A percentile compares a stretch with the other conserved stretches of the same genome.
phyloP scores from a whole-genome alignment of 2,797 vertebrate genomes.

The Alosa sapidissima region DNA sequence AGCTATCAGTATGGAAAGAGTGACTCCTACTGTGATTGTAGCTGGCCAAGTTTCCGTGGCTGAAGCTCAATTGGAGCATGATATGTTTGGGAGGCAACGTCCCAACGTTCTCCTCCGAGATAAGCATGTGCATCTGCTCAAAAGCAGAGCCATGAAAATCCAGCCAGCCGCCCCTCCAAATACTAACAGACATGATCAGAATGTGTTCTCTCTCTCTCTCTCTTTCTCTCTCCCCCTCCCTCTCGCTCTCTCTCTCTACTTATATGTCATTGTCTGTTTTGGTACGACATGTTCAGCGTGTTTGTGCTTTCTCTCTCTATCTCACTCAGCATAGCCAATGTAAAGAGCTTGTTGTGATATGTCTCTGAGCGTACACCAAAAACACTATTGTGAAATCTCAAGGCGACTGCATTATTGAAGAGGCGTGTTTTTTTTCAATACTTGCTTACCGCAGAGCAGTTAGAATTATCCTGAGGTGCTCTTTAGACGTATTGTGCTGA shows the following conservation, averaged over 20 bases:
- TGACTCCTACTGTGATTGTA: constrained; percentile 40
- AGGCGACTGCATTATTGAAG: neutral
- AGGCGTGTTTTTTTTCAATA: neutral
- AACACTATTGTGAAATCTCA: neutral
- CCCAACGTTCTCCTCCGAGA: constrained; percentile 16
- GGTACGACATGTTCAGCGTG: neutral
- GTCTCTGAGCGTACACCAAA: neutral
- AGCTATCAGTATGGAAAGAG: constrained; percentile 46
- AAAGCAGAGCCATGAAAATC: neutral
- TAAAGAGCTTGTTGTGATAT: neutral
- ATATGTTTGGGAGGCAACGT: constrained; percentile 30
- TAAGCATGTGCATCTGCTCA: constrained; percentile 23
- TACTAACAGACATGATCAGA: neutral
- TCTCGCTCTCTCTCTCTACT: no score
- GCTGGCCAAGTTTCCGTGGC: constrained; percentile 38
- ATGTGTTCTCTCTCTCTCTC: neutral
- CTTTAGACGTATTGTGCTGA: neutral
- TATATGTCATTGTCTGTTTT: neutral
- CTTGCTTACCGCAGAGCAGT: neutral
- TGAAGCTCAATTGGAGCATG: constrained; percentile 34
- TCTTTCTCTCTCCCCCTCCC: neutral
- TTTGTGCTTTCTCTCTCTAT: neutral
- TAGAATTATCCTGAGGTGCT: neutral
- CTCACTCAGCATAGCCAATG: neutral
- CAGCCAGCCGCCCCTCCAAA: neutral